Evolutionary conservation across 2,888 invertebrate genomes (phyloP).

Genomic region (Dolichomitus sp.): DNA sequence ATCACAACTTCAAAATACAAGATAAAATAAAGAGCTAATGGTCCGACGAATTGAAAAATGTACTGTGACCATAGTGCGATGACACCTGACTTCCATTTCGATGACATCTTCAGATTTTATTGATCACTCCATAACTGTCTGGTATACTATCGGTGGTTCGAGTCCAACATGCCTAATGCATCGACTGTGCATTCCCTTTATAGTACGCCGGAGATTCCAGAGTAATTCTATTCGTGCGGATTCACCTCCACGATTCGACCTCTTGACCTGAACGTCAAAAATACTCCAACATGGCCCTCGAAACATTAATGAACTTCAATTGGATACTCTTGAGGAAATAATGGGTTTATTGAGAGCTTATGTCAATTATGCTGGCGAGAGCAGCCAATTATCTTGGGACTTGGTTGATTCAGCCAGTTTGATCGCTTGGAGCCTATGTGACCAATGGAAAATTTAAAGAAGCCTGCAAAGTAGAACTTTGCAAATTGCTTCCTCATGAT

Average conservation of each 20-base stretch:
- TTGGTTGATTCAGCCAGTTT: neutral
- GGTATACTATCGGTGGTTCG: conserved; percentile 4
- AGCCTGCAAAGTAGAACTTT: too few species aligned
- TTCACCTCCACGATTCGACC: conserved; percentile 9
- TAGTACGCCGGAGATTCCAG: neutral
- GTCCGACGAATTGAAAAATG: conserved; percentile 1
- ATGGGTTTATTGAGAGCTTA: too few species aligned
- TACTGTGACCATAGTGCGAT: conserved; percentile 4
- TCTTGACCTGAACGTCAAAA: conserved; percentile 1
- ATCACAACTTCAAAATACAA: neutral
- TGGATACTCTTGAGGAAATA: neutral
- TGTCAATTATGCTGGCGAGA: too few species aligned
- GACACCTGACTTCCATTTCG: conserved; percentile 11
- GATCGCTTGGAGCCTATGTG: neutral
- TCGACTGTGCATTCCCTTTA: neutral
- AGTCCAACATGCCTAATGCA: neutral
- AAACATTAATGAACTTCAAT: neutral
- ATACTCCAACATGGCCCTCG: neutral
- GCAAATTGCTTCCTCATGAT: too few species aligned
- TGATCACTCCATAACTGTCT: neutral
- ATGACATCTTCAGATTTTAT: neutral
- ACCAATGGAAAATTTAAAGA: too few species aligned
- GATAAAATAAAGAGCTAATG: neutral
- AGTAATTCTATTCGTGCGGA: neutral
- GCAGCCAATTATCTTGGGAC: too few species aligned